A percentile compares a stretch with the other conserved stretches of the same genome.
Conservation (phyloP, 2,888 invertebrate genomes). For the Eupeodes latifasciatus region DNA sequence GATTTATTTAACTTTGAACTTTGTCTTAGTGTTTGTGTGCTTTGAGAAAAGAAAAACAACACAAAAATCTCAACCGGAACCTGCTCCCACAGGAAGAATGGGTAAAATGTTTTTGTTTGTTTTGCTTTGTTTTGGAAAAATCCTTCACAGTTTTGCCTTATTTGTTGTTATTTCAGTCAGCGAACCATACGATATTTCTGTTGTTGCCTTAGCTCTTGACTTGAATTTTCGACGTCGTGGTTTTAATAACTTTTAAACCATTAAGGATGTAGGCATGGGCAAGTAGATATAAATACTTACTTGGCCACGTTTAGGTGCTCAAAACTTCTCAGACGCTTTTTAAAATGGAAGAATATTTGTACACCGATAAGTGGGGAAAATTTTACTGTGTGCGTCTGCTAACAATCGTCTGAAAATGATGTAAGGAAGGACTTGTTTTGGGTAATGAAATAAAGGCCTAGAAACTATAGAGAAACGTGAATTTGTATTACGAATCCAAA, state of each 20-base stretch:
- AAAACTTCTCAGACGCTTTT: slow-evolving; percentile 2
- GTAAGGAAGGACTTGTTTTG: not conserved
- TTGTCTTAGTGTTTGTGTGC: not conserved
- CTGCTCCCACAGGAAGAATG: not conserved
- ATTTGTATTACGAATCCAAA: too few relatives aligned
- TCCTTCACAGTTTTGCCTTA: not conserved
- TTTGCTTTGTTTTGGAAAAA: not conserved
- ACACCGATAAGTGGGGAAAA: not conserved
- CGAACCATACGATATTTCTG: not conserved
- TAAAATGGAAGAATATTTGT: not conserved
- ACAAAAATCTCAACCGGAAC: slow-evolving; percentile 7
- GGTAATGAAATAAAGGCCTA: not conserved
- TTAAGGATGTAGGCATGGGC: not conserved
- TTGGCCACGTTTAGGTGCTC: not conserved
- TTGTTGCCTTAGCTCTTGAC: not conserved
- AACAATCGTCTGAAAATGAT: not conserved
- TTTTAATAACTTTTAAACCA: not conserved
- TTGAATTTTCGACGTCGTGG: not conserved
- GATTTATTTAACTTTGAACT: slow-evolving; percentile 26
- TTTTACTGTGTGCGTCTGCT: not conserved
- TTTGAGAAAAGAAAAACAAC: not conserved
- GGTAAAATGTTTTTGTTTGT: not conserved
- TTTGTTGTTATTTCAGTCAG: not conserved
- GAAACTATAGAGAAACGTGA: too few relatives aligned
- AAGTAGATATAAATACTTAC: not conserved